phyloP scores from a whole-genome alignment of 2,888 invertebrate genomes.

The Diarsia dahlii region DNA sequence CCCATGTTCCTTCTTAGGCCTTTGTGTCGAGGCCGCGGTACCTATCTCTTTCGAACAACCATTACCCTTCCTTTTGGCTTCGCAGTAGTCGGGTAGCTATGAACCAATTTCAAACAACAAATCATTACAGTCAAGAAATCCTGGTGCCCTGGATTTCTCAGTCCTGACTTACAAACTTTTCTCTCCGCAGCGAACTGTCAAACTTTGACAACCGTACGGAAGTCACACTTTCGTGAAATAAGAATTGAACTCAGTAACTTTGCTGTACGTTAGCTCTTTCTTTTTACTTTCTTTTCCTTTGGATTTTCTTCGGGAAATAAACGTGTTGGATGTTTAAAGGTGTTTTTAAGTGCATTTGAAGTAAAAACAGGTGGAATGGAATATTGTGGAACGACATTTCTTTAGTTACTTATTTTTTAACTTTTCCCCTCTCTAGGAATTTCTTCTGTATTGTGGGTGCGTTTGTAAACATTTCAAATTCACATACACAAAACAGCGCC shows the following conservation, averaged over 20 bases:
- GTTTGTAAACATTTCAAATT: background rate
- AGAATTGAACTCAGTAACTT: conserved; percentile 25
- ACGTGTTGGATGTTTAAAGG: background rate
- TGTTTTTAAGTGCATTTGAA: background rate
- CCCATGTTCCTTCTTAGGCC: too few species aligned
- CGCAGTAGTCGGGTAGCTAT: too few species aligned
- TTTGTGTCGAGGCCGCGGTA: too few species aligned
- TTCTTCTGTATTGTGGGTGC: background rate
- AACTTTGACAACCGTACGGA: conserved; percentile 57
- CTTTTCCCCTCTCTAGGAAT: background rate
- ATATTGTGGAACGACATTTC: too few species aligned
- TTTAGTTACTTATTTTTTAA: too few species aligned
- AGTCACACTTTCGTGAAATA: conserved; percentile 39
- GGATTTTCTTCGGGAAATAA: background rate
- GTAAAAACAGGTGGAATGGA: too few species aligned
- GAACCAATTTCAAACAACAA: conserved; percentile 7
- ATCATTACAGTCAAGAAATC: conserved; percentile 21
- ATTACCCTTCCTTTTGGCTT: too few species aligned
- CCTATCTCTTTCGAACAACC: too few species aligned
- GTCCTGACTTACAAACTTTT: conserved; percentile 42
- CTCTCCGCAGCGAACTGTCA: conserved; percentile 46
- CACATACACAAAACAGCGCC: background rate
- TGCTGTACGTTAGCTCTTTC: background rate
- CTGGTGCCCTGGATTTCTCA: background rate
- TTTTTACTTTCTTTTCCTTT: background rate